Conservation (phyloP, 2,797 vertebrate species). For the Spinibarbus caldwelli region DNA sequence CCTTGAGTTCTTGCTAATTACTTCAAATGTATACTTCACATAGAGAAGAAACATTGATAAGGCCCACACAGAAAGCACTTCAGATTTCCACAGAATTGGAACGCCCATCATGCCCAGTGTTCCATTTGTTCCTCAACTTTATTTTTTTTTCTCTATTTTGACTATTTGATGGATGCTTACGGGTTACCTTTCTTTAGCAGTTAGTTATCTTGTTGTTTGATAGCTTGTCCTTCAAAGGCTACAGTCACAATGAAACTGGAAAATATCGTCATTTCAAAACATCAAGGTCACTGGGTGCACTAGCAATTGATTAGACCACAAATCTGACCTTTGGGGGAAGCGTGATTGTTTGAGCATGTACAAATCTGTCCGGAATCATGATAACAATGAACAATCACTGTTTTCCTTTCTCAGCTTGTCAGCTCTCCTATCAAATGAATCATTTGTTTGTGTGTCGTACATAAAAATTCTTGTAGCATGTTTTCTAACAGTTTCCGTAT, state of each 20-base stretch:
- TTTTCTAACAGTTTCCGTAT: neutral
- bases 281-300: conserved; percentile 7
- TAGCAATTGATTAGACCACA: conserved; percentile 30
- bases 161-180: neutral
- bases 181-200: neutral
- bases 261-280: conserved; percentile 45
- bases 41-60: neutral
- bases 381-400: conserved; percentile 32
- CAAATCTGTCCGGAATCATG: conserved; percentile 37
- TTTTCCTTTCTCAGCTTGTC: conserved; percentile 52
- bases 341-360: conserved; percentile 44
- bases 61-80: neutral
- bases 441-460: neutral
- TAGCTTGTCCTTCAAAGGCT: neutral
- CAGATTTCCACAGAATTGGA: neutral
- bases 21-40: neutral
- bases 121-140: too few species aligned
- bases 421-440: conserved; percentile 56
- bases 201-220: conserved; percentile 4
- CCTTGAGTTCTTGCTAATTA: neutral
- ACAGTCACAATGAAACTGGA: conserved; percentile 47
- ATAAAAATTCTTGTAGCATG: neutral
- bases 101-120: neutral
- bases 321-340: conserved; percentile 28
- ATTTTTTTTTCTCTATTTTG: neutral